phyloP scores from a whole-genome alignment of 2,797 vertebrate species.

The Dromococcyx pavoninus region DNA sequence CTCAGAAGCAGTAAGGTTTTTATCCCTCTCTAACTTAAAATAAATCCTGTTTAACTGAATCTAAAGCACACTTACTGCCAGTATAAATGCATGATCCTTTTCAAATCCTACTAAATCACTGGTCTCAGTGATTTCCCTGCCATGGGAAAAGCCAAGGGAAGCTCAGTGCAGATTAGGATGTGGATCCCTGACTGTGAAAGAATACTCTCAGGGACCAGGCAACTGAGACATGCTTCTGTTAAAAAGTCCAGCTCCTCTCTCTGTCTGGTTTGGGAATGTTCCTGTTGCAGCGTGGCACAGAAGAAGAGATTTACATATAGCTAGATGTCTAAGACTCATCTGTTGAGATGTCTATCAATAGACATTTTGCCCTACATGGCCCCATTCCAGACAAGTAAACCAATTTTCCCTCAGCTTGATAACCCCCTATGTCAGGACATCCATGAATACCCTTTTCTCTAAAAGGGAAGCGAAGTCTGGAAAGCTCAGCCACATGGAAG shows the following conservation, averaged over 20 bases:
- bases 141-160: not conserved
- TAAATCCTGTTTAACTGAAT: constrained; percentile 42
- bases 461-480: not conserved
- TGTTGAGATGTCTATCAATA: not conserved
- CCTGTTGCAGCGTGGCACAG: not conserved
- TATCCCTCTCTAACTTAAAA: constrained; percentile 20
- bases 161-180: not conserved
- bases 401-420: not conserved
- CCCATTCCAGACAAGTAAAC: not conserved
- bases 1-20: not conserved
- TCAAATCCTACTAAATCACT: constrained; percentile 40
- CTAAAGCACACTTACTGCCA: constrained; percentile 12
- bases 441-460: not conserved
- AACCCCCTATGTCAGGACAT: not conserved
- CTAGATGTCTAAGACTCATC: not conserved
- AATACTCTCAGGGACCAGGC: not conserved
- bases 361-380: not conserved
- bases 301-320: not conserved
- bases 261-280: not conserved
- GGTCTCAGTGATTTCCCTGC: not conserved
- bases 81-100: constrained; percentile 23
- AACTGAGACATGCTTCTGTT: not conserved
- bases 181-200: not conserved
- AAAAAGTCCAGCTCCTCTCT: not conserved
- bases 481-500: not conserved